phyloP scores from a whole-genome alignment of 2,113 vertebrate genomes.

The Lamprologus sp. region DNA sequence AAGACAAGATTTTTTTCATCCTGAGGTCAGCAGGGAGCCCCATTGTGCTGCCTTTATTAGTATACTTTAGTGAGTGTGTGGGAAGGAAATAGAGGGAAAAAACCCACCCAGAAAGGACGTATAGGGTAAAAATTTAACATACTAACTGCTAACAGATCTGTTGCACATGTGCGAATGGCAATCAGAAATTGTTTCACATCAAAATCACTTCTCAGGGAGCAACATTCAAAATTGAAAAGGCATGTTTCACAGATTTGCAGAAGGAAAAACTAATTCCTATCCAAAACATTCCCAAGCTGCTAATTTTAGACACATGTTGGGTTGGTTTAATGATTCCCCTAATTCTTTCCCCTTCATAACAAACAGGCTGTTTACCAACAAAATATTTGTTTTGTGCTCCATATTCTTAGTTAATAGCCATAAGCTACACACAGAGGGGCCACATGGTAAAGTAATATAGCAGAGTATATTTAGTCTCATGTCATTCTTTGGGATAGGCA shows the following conservation, averaged over 20 bases:
- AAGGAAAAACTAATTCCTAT: not conserved
- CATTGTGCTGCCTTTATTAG: not conserved
- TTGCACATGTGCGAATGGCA: not conserved
- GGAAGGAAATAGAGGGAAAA: not conserved
- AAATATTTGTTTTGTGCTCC: not conserved
- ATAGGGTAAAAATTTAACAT: not conserved
- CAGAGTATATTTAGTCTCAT: slow-evolving; percentile 1
- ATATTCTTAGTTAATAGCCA: not conserved
- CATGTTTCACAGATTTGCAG: not conserved
- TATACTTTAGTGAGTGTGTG: not conserved
- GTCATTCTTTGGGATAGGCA: not conserved
- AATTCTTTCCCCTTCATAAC: not conserved
- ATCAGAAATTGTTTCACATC: not conserved
- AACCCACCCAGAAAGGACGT: not conserved
- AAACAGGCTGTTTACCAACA: not conserved
- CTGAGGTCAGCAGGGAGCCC: not conserved
- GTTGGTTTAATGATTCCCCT: not conserved
- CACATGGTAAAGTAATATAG: not conserved
- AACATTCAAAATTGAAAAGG: not conserved
- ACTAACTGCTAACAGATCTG: not conserved
- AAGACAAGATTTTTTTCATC: not conserved
- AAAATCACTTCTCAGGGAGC: not conserved
- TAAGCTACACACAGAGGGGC: not conserved
- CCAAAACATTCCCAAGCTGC: not conserved
- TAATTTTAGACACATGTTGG: slow-evolving; percentile 54